These are phyloP conservation scores for Sinotaia quadrata DNA, from an alignment of 2,888 invertebrate species.

Conservation along the genomic window DNA sequence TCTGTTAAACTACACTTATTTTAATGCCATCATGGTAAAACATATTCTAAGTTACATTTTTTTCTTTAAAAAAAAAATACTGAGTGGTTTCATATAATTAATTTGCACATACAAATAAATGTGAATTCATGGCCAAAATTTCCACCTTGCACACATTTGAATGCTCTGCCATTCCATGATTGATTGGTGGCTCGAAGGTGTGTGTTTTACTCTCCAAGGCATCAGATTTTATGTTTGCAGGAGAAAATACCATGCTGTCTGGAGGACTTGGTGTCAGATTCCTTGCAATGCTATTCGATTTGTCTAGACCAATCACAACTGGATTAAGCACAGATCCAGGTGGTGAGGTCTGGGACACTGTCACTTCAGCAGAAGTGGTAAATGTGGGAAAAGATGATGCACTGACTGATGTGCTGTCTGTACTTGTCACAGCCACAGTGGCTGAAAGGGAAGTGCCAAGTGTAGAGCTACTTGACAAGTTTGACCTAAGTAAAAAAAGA, in stretches of 20 bases:
- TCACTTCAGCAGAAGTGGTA: conserved; percentile 43
- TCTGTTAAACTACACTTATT: no score
- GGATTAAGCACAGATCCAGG: conserved; percentile 37
- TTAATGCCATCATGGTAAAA: no score
- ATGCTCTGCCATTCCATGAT: conserved; percentile 50
- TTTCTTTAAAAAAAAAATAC: no score
- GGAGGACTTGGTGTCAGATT: conserved; percentile 49
- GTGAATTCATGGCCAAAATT: no score
- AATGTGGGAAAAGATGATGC: conserved; percentile 43
- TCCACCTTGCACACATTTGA: conserved; percentile 76
- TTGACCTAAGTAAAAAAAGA: conserved; percentile 4
- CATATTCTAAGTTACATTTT: no score
- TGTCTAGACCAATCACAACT: conserved; percentile 39
- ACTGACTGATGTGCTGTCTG: conserved; percentile 38
- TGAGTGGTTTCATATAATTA: no score
- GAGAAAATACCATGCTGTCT: conserved; percentile 38
- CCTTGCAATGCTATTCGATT: conserved; percentile 35
- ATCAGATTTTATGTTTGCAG: conserved; percentile 29
- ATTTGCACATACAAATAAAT: no score
- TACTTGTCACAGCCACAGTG: conserved; percentile 17
- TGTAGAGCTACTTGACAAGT: conserved; percentile 7
- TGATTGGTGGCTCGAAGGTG: conserved; percentile 22
- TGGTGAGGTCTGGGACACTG: conserved; percentile 37
- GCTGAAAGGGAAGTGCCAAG: conserved; percentile 11
- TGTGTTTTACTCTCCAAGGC: conserved; percentile 32